Base-by-base conservation (phyloP, 1,140 invertebrate genomes). In the Pseudomyrmex dendroicus region DNA sequence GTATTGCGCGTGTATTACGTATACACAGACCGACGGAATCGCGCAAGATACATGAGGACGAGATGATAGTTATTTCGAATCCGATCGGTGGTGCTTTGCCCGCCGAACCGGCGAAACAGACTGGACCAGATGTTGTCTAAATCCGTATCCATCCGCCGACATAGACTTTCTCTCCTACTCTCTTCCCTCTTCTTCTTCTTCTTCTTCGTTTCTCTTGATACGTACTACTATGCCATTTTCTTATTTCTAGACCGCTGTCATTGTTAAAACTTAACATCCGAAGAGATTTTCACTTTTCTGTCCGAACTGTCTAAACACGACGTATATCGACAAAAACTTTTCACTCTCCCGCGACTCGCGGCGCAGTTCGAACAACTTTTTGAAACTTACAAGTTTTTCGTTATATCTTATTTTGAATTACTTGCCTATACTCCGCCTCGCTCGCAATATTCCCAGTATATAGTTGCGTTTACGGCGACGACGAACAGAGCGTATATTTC, bases 121-220 rank as follows among this genome's bases (percentile, higher is more conserved):
- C 77, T 85, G 83, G 77, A 87, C 83, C 87, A 88, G 87, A 88
- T 87, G 86, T 82, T 54, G 86, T 78, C 83, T 88, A 88, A 88
- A 88, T 88, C 73, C 73, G 87, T 88, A 85, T 35, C 62, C 83
- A 62, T 88, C 84, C 50, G 76, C 35, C 86, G 76, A 82, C 83
- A 82, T 74, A 46, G 46, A 57, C 59, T 35, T 82, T 73, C 13
- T 57, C 78, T 63, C 59, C 48, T 35, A 35, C 35, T 63, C 48
- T 46, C 57, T 56, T 12, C 46, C n/a, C 50, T 15, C 25, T 44
- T 35, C 70, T 20, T 20, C 25, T 44, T 35, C 70, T 20, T 20
- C 20, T 22, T 20, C 57, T 25, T 63, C 54, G 25, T 17, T n/a
- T 15, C 17, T 68, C 67, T 61, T 25, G 70, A 25, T 72, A 35